Conservation (phyloP, 1,140 invertebrate species). For the Gryon sp. region DNA sequence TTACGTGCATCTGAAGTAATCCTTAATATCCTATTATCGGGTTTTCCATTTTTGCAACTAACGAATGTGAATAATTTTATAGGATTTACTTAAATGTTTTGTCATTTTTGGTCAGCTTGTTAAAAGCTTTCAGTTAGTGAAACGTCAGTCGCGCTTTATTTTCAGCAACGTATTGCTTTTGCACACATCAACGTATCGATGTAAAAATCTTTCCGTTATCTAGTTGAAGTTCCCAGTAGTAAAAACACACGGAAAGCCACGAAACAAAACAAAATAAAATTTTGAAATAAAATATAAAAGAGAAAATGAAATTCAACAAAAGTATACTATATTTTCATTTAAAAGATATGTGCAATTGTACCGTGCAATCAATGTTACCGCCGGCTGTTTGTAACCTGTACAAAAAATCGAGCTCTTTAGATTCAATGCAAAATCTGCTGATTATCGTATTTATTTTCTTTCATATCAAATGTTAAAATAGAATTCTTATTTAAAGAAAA, state of each 20-base stretch:
- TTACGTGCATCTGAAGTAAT: conserved; percentile 42
- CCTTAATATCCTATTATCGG: conserved; percentile 27
- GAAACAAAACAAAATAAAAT: conserved; percentile 48
- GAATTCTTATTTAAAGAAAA: no score
- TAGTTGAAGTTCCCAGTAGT: conserved; percentile 61
- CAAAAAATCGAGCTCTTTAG: conserved; percentile 39
- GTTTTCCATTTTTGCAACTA: conserved; percentile 3
- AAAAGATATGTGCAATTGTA: conserved; percentile 31
- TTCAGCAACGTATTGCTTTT: conserved; percentile 51
- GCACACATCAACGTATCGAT: conserved; percentile 66
- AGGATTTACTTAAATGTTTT: conserved; percentile 24
- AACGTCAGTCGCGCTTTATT: conserved; percentile 61
- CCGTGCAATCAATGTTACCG: conserved; percentile 40
- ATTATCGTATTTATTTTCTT: conserved; percentile 20
- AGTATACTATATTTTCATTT: no score
- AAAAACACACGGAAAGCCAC: conserved; percentile 43
- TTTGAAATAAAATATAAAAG: conserved; percentile 28
- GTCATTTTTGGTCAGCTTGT: conserved; percentile 66
- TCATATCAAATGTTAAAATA: background rate
- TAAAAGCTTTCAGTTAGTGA: conserved; percentile 72
- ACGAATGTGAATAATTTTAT: conserved; percentile 43
- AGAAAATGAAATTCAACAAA: background rate
- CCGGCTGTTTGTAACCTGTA: conserved; percentile 24
- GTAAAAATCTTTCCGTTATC: conserved; percentile 71
- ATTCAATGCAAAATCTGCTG: conserved; percentile 22